Percentiles rank a stretch among this genome's conserved stretches.
Conservation (phyloP, 2,113 vertebrate species). For the Dipodomys ordii region DNA sequence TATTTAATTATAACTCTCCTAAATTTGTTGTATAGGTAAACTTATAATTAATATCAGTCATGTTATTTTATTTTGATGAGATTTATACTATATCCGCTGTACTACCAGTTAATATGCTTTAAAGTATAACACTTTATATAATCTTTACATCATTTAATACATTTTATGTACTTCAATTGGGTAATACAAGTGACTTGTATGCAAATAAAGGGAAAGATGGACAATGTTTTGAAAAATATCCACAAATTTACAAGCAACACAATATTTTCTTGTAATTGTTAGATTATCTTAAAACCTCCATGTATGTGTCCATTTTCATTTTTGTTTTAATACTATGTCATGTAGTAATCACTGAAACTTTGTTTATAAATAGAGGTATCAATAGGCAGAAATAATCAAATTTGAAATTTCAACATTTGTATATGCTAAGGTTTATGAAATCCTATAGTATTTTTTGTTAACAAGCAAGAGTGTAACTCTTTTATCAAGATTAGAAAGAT, state of each 20-base stretch:
- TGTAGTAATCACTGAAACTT: background rate
- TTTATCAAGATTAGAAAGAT: slow-evolving; percentile 11
- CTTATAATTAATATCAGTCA: background rate
- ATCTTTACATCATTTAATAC: background rate
- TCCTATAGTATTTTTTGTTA: background rate
- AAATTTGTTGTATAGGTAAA: slow-evolving; percentile 9
- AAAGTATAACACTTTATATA: background rate
- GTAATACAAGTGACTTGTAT: background rate
- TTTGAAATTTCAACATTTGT: background rate
- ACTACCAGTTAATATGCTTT: background rate
- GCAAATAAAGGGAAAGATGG: background rate
- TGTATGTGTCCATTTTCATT: background rate
- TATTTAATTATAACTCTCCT: background rate
- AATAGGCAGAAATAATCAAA: background rate
- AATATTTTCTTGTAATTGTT: background rate
- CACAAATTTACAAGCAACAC: background rate
- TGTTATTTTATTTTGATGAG: background rate
- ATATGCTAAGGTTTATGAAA: background rate
- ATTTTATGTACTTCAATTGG: background rate
- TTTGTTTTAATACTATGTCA: background rate
- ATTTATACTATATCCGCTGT: background rate
- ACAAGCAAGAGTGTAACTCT: background rate
- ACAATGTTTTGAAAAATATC: background rate
- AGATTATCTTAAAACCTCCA: background rate
- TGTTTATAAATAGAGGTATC: background rate